A percentile compares a stretch with the other conserved stretches of the same genome.
phyloP scores from a whole-genome alignment of 2,113 vertebrate species.

The Prinia subflava region DNA sequence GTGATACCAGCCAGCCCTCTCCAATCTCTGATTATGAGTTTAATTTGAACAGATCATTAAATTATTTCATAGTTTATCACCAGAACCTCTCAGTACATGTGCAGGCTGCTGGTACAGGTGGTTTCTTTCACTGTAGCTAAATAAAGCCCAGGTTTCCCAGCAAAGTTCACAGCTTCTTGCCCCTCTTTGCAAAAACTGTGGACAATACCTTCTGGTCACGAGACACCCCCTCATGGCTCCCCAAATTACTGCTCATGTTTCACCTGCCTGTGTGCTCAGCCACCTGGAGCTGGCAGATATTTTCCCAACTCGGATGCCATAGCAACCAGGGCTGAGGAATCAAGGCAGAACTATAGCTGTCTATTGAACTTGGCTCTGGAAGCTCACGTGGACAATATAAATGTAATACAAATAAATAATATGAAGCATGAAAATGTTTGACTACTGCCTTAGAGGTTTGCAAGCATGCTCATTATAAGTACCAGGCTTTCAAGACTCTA shows the following conservation, averaged over 20 bases:
- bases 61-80: background rate
- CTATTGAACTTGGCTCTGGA: background rate
- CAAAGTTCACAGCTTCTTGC: background rate
- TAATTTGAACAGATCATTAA: background rate
- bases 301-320: constrained; percentile 49
- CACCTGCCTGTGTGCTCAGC: background rate
- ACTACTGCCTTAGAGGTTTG: background rate
- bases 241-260: constrained; percentile 1
- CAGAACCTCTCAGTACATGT: background rate
- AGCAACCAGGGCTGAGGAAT: constrained; percentile 49
- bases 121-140: background rate
- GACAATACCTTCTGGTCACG: background rate
- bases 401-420: constrained; percentile 8
- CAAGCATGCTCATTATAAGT: background rate
- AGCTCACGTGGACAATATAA: background rate
- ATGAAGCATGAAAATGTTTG: background rate
- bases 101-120: background rate
- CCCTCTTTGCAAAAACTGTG: background rate
- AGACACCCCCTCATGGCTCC: background rate
- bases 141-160: background rate
- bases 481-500: background rate
- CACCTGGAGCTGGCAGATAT: constrained; percentile 61
- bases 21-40: background rate
- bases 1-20: background rate
- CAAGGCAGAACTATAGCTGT: constrained; percentile 1